These are phyloP conservation scores for Megalonaias nervosa DNA, from an alignment of 1,140 invertebrate species.

Conservation along the genomic window DNA sequence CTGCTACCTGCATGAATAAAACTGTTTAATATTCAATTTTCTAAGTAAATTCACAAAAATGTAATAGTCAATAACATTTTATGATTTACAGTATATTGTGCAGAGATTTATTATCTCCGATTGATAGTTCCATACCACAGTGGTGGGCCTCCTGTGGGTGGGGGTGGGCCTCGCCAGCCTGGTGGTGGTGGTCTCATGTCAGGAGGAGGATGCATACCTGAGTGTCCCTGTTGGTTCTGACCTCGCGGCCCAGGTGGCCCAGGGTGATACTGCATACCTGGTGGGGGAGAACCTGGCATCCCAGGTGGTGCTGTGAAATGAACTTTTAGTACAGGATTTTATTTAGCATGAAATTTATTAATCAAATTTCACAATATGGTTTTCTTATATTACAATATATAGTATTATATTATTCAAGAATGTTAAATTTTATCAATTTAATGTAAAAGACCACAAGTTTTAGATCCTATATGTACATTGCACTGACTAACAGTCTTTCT, in stretches of 20 bases:
- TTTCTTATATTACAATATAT: too few species aligned
- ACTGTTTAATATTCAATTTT: too few species aligned
- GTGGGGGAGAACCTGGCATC: constrained; percentile 15
- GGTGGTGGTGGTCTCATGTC: constrained; percentile 70
- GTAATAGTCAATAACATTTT: too few species aligned
- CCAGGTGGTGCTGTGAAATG: neutral
- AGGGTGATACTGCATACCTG: neutral
- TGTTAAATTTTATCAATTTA: too few species aligned
- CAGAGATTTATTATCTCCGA: too few species aligned
- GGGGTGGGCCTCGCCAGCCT: constrained; percentile 58
- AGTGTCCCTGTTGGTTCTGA: constrained; percentile 14
- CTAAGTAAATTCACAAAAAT: too few species aligned
- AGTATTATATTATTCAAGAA: too few species aligned
- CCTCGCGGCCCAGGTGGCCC: neutral
- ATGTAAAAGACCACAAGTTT: too few species aligned
- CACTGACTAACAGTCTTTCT: too few species aligned
- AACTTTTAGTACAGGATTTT: neutral
- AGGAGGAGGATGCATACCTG: constrained; percentile 60
- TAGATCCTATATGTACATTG: too few species aligned
- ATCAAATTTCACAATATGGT: neutral
- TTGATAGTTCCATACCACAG: too few species aligned
- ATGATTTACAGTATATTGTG: too few species aligned
- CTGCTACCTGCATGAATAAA: neutral
- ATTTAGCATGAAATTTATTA: neutral
- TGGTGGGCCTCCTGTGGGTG: constrained; percentile 43